phyloP scores from a whole-genome alignment of 2,888 invertebrate species.

The Lottia scabra region DNA sequence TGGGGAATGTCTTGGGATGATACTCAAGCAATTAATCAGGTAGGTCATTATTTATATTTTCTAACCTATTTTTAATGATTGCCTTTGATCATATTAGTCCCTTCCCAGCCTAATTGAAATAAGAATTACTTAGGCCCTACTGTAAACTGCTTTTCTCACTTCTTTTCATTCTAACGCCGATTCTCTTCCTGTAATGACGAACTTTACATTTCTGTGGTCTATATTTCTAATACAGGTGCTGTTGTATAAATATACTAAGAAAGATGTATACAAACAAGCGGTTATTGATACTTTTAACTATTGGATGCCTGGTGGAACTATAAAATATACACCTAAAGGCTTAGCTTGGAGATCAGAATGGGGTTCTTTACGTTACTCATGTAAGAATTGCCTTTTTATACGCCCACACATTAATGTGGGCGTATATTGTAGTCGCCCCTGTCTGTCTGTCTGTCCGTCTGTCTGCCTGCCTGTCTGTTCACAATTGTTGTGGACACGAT shows the following conservation, averaged over 20 bases:
- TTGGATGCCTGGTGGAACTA: conserved; percentile 57
- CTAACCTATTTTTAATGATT: neutral
- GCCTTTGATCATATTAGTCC: no score
- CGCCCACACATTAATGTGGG: no score
- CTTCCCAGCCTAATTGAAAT: no score
- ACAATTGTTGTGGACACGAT: no score
- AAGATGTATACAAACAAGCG: conserved; percentile 45
- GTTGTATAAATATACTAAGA: conserved; percentile 45
- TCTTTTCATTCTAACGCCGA: no score
- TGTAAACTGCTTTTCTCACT: no score
- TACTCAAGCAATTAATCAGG: conserved; percentile 44
- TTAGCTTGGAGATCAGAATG: conserved; percentile 56
- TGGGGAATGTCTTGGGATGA: conserved; percentile 58
- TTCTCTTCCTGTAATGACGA: no score
- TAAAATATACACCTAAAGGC: conserved; percentile 56
- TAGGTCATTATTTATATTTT: conserved; percentile 9
- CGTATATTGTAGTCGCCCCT: no score
- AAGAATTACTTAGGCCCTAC: no score
- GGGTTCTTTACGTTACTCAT: conserved; percentile 58
- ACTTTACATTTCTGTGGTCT: no score
- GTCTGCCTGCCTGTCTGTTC: no score
- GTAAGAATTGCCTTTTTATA: conserved; percentile 15
- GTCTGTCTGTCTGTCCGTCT: no score
- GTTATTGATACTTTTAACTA: conserved; percentile 44
- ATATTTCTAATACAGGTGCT: conserved; percentile 38